A percentile compares a stretch with the other conserved stretches of the same genome.
These are phyloP conservation scores for Sebastes nivosus DNA, from an alignment of 2,797 vertebrate genomes.

Conservation along the genomic window DNA sequence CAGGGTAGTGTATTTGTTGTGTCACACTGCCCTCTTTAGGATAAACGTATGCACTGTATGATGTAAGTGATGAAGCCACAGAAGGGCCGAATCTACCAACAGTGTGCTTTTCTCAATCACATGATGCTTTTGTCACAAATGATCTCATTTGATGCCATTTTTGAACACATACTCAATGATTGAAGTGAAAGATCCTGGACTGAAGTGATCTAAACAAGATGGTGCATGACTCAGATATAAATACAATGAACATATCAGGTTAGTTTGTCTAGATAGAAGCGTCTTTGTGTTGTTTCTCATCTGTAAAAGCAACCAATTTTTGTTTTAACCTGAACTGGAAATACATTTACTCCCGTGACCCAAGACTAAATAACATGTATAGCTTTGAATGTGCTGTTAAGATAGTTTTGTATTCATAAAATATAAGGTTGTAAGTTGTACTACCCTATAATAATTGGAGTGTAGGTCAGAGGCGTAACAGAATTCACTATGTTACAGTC, in stretches of 20 bases:
- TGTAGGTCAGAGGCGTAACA: rapidly evolving
- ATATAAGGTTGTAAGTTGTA: too few species aligned
- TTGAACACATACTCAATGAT: neutral
- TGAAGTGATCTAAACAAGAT: neutral
- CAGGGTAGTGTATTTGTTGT: slow-evolving; percentile 29
- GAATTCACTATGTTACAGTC: too few species aligned
- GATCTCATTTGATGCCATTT: neutral
- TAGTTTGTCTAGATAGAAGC: too few species aligned
- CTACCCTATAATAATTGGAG: too few species aligned
- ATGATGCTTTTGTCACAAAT: neutral
- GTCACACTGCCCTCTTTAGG: slow-evolving; percentile 66
- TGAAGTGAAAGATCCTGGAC: neutral
- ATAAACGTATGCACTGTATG: neutral
- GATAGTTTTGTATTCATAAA: too few species aligned
- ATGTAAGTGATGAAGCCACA: neutral
- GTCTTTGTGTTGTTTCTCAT: too few species aligned
- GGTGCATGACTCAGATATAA: neutral
- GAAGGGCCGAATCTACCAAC: neutral
- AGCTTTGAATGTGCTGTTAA: too few species aligned
- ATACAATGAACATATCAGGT: neutral
- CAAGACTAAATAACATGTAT: too few species aligned
- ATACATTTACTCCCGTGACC: too few species aligned
- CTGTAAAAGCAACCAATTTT: too few species aligned
- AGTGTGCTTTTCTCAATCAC: neutral
- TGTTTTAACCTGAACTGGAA: too few species aligned